Base-by-base conservation (phyloP, 2,113 vertebrate genomes). In the Entomyzon cyanotis region DNA sequence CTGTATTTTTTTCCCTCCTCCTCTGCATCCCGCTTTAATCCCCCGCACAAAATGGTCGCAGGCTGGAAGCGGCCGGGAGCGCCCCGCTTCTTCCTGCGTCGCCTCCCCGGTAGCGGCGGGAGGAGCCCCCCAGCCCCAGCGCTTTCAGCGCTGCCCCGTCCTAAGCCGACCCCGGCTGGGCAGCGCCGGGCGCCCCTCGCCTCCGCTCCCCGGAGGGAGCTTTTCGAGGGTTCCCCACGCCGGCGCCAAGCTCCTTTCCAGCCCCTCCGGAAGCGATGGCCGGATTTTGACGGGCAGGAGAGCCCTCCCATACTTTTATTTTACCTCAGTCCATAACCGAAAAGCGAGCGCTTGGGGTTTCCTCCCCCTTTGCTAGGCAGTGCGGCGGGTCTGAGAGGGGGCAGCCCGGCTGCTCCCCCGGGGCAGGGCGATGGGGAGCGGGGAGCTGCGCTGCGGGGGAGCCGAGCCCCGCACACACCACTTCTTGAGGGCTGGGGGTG, bases 21-120 rank as follows among this genome's bases (percentile, higher is more conserved):
- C 33, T 20, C 37, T 35, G 67, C 74, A 67, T 90, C 79, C 80
- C 49, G 23, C 41, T 64, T 30, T 83, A 89, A 94, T 84, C 63
- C 80, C 68, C 53, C 37, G 71, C 92, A 96, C 94, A 96, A 96
- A 89, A 96, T 96, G 95, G 95, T 96, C 59, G 95, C 87, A 50
- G 81, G 62, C 80, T 94, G 84, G 75, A 84, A 88, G 70, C 41
- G 50, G 68, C 71, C 52, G 70, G 84, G 87, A 86, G 90, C 87
- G 53, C 80, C 37, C 41, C 58, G 53, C 58, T 68, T n/a, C 44
- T 75, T 71, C 44, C 37, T 84, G 68, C 80, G 41, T 42, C 63
- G 33, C 41, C 5, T 64, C 20, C 15, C 42, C 33, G 52, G 31
- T 15, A 44, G 78, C n/a, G 55, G 74, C 44, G 21, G 70, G 42